phyloP scores from a whole-genome alignment of 2,113 vertebrate genomes.

The Prinia subflava region DNA sequence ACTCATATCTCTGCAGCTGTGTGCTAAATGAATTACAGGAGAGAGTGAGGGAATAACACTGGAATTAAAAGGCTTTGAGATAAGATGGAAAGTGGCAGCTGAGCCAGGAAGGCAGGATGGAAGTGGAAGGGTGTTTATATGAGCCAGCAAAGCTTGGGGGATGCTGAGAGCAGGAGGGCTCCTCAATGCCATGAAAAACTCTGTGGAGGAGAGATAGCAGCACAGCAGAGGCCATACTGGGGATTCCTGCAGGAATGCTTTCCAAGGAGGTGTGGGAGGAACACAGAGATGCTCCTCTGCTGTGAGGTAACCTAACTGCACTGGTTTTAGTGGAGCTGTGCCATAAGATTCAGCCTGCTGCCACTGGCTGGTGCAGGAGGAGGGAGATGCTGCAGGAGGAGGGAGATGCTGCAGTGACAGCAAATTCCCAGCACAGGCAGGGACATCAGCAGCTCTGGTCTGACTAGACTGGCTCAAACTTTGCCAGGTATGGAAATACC shows the following conservation, averaged over 20 bases:
- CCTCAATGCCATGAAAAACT: neutral
- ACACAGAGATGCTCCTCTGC: neutral
- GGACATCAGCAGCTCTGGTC: neutral
- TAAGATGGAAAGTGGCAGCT: neutral
- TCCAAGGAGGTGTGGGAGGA: neutral
- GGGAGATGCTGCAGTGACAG: neutral
- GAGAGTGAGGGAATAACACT: slow-evolving; percentile 10
- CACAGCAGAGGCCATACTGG: neutral
- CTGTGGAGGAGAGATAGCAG: neutral
- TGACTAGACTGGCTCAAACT: neutral
- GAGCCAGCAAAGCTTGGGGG: neutral
- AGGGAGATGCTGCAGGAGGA: neutral
- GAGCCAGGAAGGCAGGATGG: slow-evolving; percentile 2
- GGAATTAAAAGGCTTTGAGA: slow-evolving; percentile 38
- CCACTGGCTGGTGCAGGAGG: neutral
- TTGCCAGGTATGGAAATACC: neutral
- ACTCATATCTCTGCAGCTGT: neutral
- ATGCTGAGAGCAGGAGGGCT: neutral
- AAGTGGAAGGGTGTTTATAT: neutral
- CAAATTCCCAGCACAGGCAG: neutral
- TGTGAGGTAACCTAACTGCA: accelerated
- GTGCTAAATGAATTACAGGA: slow-evolving; percentile 14
- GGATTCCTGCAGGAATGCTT: neutral
- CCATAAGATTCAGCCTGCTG: neutral
- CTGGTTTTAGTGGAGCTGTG: neutral